A percentile compares a stretch with the other conserved stretches of the same genome.
These are phyloP conservation scores for Gnathonemus longibarbis DNA, from an alignment of 2,113 vertebrate genomes.

Conservation along the genomic window DNA sequence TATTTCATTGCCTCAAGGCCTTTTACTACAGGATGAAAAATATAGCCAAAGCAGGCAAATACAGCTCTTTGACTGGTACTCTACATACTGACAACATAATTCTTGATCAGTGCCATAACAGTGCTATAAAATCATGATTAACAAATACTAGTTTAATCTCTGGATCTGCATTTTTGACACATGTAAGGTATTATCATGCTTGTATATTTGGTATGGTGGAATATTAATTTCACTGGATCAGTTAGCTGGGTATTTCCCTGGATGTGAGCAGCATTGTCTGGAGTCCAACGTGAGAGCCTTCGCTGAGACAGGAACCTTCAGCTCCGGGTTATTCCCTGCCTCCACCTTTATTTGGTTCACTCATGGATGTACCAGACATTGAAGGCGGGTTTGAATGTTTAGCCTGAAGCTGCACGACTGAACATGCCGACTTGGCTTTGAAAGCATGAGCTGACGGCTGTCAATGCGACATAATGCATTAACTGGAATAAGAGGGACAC, in stretches of 20 bases:
- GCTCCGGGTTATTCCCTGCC: background rate
- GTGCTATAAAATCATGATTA: background rate
- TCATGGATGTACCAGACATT: background rate
- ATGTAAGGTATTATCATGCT: background rate
- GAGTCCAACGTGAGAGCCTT: background rate
- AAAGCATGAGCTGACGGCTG: background rate
- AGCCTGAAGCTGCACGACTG: background rate
- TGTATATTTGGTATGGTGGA: background rate
- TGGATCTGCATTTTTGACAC: background rate
- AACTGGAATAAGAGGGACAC: background rate
- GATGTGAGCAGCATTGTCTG: background rate
- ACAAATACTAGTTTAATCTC: background rate
- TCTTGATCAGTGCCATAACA: background rate
- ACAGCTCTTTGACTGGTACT: background rate
- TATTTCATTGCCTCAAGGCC: background rate
- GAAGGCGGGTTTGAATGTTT: background rate
- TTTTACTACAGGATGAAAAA: background rate
- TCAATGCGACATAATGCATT: background rate
- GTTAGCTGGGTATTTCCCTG: background rate
- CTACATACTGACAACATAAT: background rate
- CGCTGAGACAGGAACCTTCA: background rate
- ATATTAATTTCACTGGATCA: background rate
- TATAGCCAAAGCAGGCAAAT: background rate
- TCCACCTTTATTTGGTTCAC: background rate
- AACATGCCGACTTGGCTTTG: background rate